Evolutionary conservation across 2,888 invertebrate species (phyloP).

Genomic region (Pimpla rufipes): DNA sequence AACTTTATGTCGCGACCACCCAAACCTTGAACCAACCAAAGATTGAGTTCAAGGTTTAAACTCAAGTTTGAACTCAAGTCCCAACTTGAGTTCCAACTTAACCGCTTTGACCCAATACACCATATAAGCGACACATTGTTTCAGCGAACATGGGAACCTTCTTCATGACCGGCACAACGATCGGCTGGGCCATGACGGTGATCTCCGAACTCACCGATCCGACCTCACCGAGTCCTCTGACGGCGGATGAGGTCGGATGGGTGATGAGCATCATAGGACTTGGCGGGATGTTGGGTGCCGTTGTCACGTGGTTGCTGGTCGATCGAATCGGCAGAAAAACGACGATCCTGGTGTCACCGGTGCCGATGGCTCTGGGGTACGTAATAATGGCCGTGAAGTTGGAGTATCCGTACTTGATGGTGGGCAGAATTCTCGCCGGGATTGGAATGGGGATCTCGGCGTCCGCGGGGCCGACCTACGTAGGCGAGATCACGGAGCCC

Average conservation of each 20-base stretch:
- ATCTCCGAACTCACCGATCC: constrained; percentile 5
- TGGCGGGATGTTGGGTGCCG: constrained; percentile 33
- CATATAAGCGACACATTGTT: too few relatives aligned
- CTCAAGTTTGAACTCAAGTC: too few relatives aligned
- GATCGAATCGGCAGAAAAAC: constrained; percentile 49
- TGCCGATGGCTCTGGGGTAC: constrained; percentile 27
- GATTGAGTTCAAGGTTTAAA: too few relatives aligned
- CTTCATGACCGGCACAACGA: constrained; percentile 19
- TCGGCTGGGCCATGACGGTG: constrained; percentile 42
- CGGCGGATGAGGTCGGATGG: constrained; percentile 28
- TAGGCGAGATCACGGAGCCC: constrained; percentile 51
- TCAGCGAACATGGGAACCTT: constrained; percentile 31
- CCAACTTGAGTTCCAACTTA: too few relatives aligned
- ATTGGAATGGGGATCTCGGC: not conserved
- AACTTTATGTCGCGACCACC: too few relatives aligned
- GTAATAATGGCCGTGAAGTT: constrained; percentile 20
- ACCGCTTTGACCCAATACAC: too few relatives aligned
- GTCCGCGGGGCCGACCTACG: constrained; percentile 39
- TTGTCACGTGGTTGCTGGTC: constrained; percentile 32
- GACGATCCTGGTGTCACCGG: not conserved
- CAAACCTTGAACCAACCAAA: too few relatives aligned
- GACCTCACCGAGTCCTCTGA: not conserved
- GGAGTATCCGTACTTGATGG: constrained; percentile 24
- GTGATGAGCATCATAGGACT: constrained; percentile 19
- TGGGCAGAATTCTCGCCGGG: constrained; percentile 46